A percentile compares a stretch with the other conserved stretches of the same genome.
Conservation (phyloP, 2,113 vertebrate genomes). For the Forbesichthys agassizii region DNA sequence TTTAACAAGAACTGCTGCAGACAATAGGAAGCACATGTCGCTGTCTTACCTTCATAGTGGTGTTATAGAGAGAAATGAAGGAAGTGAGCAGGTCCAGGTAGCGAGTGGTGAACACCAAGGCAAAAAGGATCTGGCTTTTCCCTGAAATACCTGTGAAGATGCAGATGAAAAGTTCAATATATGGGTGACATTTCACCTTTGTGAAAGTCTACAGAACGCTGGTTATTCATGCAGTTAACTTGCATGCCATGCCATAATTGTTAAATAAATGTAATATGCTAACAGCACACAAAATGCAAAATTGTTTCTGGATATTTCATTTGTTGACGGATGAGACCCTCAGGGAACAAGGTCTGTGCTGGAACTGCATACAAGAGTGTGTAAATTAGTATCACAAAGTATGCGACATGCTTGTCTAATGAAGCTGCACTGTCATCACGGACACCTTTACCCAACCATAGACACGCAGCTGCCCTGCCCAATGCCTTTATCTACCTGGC, state of each 20-base stretch:
- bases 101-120: slow-evolving; percentile 96
- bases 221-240: background rate
- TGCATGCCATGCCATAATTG: too few species aligned
- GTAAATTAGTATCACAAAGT: background rate
- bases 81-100: slow-evolving; percentile 98
- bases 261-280: too few species aligned
- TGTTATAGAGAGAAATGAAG: slow-evolving; percentile 98
- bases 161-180: slow-evolving; percentile 7
- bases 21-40: background rate
- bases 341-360: too few species aligned
- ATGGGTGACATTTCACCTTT: background rate
- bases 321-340: too few species aligned
- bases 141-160: slow-evolving; percentile 91
- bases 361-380: too few species aligned
- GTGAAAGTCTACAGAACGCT: background rate
- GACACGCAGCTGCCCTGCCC: too few species aligned
- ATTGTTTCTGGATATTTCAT: too few species aligned
- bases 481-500: too few species aligned
- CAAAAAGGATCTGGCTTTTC: slow-evolving; percentile 98
- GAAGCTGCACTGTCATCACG: too few species aligned
- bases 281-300: too few species aligned
- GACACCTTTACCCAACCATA: too few species aligned
- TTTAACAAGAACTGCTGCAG: background rate
- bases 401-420: background rate
- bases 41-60: slow-evolving; percentile 91